These are phyloP conservation scores for Gobionotothen gibberifrons DNA, from an alignment of 2,797 vertebrate species.

Conservation along the genomic window DNA sequence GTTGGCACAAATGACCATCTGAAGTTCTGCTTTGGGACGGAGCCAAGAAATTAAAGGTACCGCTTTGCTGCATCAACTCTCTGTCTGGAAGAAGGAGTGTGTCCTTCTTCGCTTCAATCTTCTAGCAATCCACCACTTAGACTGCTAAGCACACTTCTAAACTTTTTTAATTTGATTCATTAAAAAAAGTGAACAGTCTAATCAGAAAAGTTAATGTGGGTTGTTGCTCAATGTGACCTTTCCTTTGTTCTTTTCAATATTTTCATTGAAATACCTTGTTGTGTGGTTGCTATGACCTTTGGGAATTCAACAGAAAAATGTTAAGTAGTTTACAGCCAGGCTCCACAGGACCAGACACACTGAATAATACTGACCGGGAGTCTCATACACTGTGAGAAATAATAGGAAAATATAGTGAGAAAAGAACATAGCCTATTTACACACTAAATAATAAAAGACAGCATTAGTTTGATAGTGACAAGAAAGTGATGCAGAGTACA, in stretches of 20 bases:
- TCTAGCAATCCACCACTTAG: neutral
- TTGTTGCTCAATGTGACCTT: constrained; percentile 48
- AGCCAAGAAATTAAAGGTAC: constrained; percentile 8
- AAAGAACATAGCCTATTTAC: neutral
- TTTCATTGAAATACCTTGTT: constrained; percentile 28
- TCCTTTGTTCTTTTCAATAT: constrained; percentile 20
- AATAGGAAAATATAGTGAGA: neutral
- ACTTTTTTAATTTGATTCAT: neutral
- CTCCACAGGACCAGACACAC: neutral
- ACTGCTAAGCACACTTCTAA: neutral
- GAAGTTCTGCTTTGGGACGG: constrained; percentile 2
- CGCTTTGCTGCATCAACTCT: neutral
- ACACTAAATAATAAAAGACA: neutral
- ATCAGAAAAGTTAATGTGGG: constrained; percentile 31
- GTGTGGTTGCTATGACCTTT: constrained; percentile 46
- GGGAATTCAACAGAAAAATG: constrained; percentile 23
- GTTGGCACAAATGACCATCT: constrained; percentile 34
- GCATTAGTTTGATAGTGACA: neutral
- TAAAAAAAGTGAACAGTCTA: neutral
- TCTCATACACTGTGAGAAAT: constrained; percentile 5
- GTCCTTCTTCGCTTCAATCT: neutral
- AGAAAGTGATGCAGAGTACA: neutral
- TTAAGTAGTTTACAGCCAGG: constrained; percentile 12
- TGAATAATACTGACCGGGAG: neutral
- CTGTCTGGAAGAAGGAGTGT: neutral